Conservation (phyloP, 2,797 vertebrate genomes). For the Coluber constrictor region DNA sequence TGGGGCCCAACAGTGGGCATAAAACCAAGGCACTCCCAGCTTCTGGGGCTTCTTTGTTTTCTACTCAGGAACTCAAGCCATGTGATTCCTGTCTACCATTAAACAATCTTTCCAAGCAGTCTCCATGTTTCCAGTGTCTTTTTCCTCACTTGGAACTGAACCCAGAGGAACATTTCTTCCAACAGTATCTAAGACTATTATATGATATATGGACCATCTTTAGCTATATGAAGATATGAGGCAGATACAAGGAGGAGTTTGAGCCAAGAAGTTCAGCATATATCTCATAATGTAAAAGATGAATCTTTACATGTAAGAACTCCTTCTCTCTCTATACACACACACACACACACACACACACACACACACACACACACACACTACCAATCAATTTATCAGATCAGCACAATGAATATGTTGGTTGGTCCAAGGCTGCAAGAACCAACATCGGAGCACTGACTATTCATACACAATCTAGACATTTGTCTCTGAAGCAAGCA, state of each 20-base stretch:
- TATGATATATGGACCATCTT: neutral
- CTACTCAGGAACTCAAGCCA: too few species aligned
- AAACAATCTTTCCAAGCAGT: too few species aligned
- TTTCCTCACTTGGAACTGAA: too few species aligned
- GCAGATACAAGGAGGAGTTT: neutral
- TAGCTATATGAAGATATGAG: neutral
- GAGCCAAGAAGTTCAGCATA: neutral
- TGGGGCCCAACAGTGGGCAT: too few species aligned
- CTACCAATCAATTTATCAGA: neutral
- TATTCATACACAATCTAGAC: neutral
- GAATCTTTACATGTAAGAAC: neutral
- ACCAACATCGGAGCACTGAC: slow-evolving; percentile 11
- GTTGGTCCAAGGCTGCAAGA: neutral
- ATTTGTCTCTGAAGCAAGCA: slow-evolving; percentile 18
- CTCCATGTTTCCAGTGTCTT: too few species aligned
- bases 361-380: neutral
- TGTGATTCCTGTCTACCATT: too few species aligned
- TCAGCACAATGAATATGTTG: neutral
- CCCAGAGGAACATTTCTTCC: too few species aligned
- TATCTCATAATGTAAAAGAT: neutral
- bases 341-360: neutral
- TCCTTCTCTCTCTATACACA: neutral
- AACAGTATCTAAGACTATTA: neutral
- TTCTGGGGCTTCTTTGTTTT: too few species aligned
- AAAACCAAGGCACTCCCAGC: too few species aligned